Evolutionary conservation across 1,140 invertebrate genomes (phyloP).

Genomic region (Cyrtorhinus lividipennis): DNA sequence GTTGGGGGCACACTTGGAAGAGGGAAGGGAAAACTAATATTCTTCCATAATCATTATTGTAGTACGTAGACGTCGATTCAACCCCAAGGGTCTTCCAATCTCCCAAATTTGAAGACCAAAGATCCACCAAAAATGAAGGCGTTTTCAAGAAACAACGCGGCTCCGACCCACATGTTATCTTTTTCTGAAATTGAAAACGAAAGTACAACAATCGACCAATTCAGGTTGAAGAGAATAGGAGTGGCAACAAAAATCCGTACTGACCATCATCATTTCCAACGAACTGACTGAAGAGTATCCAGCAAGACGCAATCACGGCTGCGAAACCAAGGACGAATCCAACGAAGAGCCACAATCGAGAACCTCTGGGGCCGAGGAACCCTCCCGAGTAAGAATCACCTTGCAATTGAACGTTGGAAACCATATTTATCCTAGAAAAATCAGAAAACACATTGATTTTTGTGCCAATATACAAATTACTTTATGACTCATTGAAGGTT

Average conservation of each 20-base stretch:
- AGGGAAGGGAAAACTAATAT: too few species aligned
- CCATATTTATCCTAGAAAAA: conserved; percentile 71
- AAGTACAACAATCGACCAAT: too few species aligned
- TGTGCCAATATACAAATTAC: background rate
- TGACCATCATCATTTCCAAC: conserved; percentile 35
- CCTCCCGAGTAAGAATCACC: conserved; percentile 77
- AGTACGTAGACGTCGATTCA: conserved; percentile 11
- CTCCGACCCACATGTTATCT: conserved; percentile 56
- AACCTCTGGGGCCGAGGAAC: conserved; percentile 74
- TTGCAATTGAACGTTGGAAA: conserved; percentile 85
- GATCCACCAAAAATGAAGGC: conserved; percentile 85
- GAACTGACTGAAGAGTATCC: conserved; percentile 83
- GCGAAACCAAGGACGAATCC: conserved; percentile 95
- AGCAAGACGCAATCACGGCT: conserved; percentile 83
- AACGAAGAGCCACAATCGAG: conserved; percentile 87
- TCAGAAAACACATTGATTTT: too few species aligned
- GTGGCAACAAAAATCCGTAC: background rate
- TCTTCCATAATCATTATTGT: too few species aligned
- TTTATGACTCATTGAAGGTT: too few species aligned
- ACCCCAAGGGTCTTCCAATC: conserved; percentile 72
- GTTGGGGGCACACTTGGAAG: too few species aligned
- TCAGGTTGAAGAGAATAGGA: conserved; percentile 2
- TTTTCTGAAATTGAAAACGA: conserved; percentile 10
- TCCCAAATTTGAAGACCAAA: conserved; percentile 84
- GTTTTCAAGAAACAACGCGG: conserved; percentile 89